Evolutionary conservation across 1,140 invertebrate species (phyloP).

Genomic region (Drosophila takahashii): DNA sequence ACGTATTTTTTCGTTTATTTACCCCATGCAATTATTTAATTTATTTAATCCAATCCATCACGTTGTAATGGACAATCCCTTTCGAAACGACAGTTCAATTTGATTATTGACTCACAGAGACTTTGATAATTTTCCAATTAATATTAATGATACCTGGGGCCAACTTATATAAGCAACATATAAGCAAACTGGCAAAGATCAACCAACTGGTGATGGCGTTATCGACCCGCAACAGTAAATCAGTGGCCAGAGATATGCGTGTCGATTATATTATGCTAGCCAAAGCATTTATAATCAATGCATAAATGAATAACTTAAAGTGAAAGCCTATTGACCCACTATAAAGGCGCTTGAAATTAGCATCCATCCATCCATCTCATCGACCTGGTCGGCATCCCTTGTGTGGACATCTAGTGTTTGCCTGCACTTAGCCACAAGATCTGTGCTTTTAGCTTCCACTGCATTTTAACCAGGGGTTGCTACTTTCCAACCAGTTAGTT

Average conservation of each 20-base stretch:
- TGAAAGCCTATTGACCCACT: slow-evolving; percentile 53
- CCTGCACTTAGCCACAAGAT: slow-evolving; percentile 53
- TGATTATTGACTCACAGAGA: neutral
- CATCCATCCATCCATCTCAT: slow-evolving; percentile 1
- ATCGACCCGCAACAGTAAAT: slow-evolving; percentile 36
- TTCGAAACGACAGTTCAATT: slow-evolving; percentile 17
- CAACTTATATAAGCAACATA: slow-evolving; percentile 26
- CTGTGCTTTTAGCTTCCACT: slow-evolving; percentile 33
- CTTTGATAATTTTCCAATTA: slow-evolving; percentile 46
- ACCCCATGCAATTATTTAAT: slow-evolving; percentile 19
- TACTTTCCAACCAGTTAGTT: slow-evolving; percentile 38
- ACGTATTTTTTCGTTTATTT: neutral
- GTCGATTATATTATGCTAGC: slow-evolving; percentile 32
- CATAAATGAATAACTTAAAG: slow-evolving; percentile 58
- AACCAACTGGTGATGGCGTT: slow-evolving; percentile 13
- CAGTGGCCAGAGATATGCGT: slow-evolving; percentile 16
- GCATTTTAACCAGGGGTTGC: slow-evolving; percentile 7
- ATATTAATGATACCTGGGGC: slow-evolving; percentile 37
- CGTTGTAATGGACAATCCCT: slow-evolving; percentile 10
- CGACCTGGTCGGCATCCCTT: slow-evolving; percentile 18
- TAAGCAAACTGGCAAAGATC: slow-evolving; percentile 6
- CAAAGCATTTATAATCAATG: slow-evolving; percentile 34
- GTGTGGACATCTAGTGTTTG: slow-evolving; percentile 60
- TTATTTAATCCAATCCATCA: neutral
- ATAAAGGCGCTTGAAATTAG: neutral